A percentile compares a stretch with the other conserved stretches of the same genome.
These are phyloP conservation scores for Beroe forskalii DNA, from an alignment of 37 sponge, comb jelly and placozoan genomes.

Conservation along the genomic window DNA sequence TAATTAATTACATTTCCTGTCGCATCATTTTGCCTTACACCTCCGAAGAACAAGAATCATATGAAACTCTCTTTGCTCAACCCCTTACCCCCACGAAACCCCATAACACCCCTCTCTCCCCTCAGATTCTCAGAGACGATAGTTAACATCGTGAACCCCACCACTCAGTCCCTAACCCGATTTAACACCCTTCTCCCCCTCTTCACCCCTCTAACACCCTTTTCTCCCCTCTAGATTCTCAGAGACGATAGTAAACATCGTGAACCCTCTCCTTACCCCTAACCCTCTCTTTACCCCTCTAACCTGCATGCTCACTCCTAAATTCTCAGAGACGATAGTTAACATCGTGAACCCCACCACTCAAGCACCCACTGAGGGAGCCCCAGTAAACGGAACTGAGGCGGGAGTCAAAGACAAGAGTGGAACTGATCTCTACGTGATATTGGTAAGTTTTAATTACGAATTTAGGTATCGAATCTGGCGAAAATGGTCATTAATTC, in stretches of 20 bases:
- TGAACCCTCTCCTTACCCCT: too few species aligned
- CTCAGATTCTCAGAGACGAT: slow-evolving; percentile 63
- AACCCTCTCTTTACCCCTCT: too few species aligned
- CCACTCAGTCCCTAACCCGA: background rate
- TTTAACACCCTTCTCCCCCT: too few species aligned
- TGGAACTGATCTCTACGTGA: slow-evolving; percentile 10
- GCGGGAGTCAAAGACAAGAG: background rate
- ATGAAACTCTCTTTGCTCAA: too few species aligned
- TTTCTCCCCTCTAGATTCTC: too few species aligned
- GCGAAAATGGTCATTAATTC: too few species aligned
- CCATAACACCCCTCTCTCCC: too few species aligned
- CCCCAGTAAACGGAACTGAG: slow-evolving; percentile 28
- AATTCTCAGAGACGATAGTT: slow-evolving; percentile 43
- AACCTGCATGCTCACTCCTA: background rate
- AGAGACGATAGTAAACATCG: background rate
- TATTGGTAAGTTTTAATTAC: background rate
- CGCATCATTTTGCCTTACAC: too few species aligned
- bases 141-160: background rate
- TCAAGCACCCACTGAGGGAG: background rate
- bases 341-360: background rate
- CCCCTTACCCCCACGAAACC: too few species aligned
- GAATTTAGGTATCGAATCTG: too few species aligned
- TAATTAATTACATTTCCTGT: background rate
- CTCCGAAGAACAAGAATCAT: too few species aligned
- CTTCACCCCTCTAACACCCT: too few species aligned